Percentiles rank a stretch among this genome's conserved stretches.
phyloP scores from a whole-genome alignment of 2,113 vertebrate genomes.

The Myiozetetes cayanensis region DNA sequence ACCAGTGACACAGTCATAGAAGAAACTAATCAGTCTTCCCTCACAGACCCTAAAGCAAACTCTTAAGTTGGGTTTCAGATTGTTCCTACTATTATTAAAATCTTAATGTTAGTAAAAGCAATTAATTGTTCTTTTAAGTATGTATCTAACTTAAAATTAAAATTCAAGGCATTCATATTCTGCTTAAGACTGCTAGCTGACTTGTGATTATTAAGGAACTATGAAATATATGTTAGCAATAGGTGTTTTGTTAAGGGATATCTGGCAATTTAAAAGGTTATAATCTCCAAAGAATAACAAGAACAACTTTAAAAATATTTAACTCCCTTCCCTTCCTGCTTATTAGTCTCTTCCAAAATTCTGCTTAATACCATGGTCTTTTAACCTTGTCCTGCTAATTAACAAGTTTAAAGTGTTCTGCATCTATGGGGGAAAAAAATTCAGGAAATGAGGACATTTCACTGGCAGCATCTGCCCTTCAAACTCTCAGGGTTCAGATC shows the following conservation, averaged over 20 bases:
- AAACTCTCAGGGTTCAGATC: background rate
- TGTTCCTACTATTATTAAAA: background rate
- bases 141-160: background rate
- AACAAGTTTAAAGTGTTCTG: background rate
- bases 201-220: background rate
- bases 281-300: background rate
- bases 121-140: background rate
- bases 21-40: background rate
- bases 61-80: background rate
- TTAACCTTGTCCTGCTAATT: background rate
- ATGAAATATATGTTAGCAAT: background rate
- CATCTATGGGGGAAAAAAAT: rapidly evolving
- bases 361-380: background rate
- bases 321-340: background rate
- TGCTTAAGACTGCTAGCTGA: background rate
- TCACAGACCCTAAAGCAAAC: background rate
- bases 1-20: background rate
- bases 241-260: background rate
- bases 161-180: background rate
- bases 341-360: background rate
- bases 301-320: background rate
- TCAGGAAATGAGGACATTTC: background rate
- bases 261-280: background rate
- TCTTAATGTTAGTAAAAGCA: background rate
- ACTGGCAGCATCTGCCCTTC: background rate